Conservation (phyloP, 2,888 invertebrate species). For the Drosophila falleni region DNA sequence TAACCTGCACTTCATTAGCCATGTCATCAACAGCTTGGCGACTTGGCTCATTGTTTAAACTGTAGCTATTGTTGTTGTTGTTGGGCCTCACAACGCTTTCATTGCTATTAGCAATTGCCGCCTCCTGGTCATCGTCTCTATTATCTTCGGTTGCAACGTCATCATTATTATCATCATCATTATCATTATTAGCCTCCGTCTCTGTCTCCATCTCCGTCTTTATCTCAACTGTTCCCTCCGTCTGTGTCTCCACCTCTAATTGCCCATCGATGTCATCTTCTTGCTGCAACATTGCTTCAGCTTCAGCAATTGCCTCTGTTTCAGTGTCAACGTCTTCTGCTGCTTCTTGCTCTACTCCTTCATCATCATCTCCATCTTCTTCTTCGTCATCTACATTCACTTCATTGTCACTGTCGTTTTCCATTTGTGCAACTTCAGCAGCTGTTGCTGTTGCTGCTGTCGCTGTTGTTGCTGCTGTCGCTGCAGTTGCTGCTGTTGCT, state of each 20-base stretch:
- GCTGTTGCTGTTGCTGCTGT: slow-evolving; percentile 23
- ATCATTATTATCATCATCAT: slow-evolving; percentile 2
- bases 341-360: slow-evolving; percentile 14
- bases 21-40: slow-evolving; percentile 47
- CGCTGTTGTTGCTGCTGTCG: slow-evolving; percentile 29
- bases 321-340: slow-evolving; percentile 24
- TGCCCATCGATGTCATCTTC: neutral
- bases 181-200: slow-evolving; percentile 6
- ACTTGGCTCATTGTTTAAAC: slow-evolving; percentile 26
- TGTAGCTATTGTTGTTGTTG: slow-evolving; percentile 17
- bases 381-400: slow-evolving; percentile 64
- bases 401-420: slow-evolving; percentile 67
- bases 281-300: neutral
- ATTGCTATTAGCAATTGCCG: slow-evolving; percentile 38
- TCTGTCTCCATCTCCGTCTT: neutral
- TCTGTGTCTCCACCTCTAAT: slow-evolving; percentile 17
- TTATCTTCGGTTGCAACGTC: slow-evolving; percentile 11
- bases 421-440: slow-evolving; percentile 42
- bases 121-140: slow-evolving; percentile 42
- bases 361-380: slow-evolving; percentile 17
- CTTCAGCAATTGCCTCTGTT: slow-evolving; percentile 13
- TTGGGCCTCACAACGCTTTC: slow-evolving; percentile 44
- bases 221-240: slow-evolving; percentile 2
- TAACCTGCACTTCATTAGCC: slow-evolving; percentile 33
- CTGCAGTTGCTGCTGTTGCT: slow-evolving; percentile 19